Conservation (phyloP, 2,888 invertebrate genomes). For the Petrolisthes cinctipes region DNA sequence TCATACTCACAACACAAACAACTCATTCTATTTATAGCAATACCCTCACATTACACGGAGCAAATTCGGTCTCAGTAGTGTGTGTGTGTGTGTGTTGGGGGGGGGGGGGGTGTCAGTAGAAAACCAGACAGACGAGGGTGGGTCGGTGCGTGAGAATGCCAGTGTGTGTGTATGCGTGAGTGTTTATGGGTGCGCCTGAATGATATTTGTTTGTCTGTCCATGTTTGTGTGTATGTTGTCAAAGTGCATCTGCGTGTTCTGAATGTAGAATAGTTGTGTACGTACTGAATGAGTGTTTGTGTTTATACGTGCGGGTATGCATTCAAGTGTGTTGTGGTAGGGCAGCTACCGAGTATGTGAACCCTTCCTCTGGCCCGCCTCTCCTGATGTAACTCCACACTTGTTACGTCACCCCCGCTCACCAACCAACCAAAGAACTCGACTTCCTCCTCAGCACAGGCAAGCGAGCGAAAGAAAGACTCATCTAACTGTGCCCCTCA, state of each 20-base stretch:
- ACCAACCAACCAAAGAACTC: no score
- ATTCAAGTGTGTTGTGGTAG: not conserved
- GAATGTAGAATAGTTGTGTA: not conserved
- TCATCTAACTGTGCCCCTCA: no score
- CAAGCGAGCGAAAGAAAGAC: no score
- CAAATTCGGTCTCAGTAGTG: no score
- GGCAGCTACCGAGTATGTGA: not conserved
- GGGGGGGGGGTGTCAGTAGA: no score
- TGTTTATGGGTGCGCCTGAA: not conserved
- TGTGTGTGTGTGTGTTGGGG: not conserved
- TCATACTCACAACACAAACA: no score
- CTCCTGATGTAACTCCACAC: not conserved
- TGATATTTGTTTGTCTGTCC: not conserved
- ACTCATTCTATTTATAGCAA: no score
- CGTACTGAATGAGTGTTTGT: not conserved
- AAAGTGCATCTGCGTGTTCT: not conserved
- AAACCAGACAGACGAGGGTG: not conserved
- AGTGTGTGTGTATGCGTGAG: slow-evolving; percentile 13
- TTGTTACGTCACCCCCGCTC: not conserved
- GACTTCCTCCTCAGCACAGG: no score
- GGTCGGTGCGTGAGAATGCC: not conserved
- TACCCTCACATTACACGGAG: no score
- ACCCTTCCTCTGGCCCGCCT: no score
- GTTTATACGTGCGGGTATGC: not conserved
- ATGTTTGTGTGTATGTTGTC: not conserved